A percentile compares a stretch with the other conserved stretches of the same genome.
These are phyloP conservation scores for Mimas tiliae DNA, from an alignment of 2,888 invertebrate species.

Conservation along the genomic window DNA sequence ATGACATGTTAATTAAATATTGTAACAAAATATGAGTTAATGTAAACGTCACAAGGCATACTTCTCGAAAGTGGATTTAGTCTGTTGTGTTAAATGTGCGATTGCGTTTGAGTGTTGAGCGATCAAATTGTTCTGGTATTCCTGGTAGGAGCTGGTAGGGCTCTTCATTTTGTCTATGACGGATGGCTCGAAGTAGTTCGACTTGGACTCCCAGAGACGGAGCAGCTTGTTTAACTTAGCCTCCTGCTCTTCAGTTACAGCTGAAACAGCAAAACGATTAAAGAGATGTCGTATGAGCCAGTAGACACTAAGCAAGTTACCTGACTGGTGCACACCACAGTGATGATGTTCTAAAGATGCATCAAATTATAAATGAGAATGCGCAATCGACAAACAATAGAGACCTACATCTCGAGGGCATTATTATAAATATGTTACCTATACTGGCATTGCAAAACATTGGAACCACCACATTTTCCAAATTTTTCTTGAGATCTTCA, in stretches of 20 bases:
- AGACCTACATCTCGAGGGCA: constrained; percentile 81
- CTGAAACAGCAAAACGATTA: constrained; percentile 83
- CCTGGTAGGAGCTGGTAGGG: constrained; percentile 94
- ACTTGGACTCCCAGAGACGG: constrained; percentile 98
- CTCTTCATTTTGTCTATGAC: constrained; percentile 95
- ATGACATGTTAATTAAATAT: constrained; percentile 15
- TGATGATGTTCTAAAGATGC: constrained; percentile 71
- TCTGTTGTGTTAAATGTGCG: constrained; percentile 90
- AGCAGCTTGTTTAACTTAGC: constrained; percentile 96
- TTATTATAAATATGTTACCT: constrained; percentile 86
- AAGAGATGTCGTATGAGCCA: constrained; percentile 68
- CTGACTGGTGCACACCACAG: constrained; percentile 77
- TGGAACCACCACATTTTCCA: constrained; percentile 98
- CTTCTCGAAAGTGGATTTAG: constrained; percentile 93
- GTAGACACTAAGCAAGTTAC: constrained; percentile 75
- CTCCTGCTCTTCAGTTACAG: constrained; percentile 94
- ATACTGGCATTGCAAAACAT: constrained; percentile 98
- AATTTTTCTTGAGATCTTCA: constrained; percentile 95
- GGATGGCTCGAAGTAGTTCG: constrained; percentile 92
- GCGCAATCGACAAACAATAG: constrained; percentile 71
- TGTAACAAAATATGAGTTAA: constrained; percentile 30
- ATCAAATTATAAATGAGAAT: constrained; percentile 73
- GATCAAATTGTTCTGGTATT: constrained; percentile 94
- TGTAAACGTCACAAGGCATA: constrained; percentile 53
- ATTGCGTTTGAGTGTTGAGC: constrained; percentile 92